Evolutionary conservation across 2,113 vertebrate genomes (phyloP).

Genomic region (Piprites chloris): DNA sequence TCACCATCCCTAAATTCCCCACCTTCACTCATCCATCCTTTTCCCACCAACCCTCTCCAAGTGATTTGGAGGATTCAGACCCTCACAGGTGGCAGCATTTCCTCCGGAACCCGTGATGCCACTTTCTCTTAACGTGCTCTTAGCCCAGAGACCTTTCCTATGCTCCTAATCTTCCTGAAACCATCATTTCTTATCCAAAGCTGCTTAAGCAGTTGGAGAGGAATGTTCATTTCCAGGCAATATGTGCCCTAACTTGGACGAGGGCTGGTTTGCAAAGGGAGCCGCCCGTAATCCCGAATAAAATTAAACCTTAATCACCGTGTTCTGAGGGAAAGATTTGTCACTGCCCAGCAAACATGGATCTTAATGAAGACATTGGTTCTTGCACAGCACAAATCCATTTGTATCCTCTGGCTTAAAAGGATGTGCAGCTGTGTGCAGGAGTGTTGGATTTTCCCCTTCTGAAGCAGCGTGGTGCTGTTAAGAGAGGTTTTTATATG

Average conservation of each 20-base stretch:
- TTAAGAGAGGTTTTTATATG: not conserved
- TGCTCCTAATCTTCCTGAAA: not conserved
- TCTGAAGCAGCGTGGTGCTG: not conserved
- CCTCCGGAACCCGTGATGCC: not conserved
- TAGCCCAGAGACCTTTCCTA: not conserved
- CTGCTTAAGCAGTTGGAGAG: not conserved
- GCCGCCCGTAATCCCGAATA: conserved; percentile 15
- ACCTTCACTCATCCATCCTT: not conserved
- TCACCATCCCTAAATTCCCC: not conserved
- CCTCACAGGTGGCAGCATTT: not conserved
- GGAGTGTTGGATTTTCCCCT: not conserved
- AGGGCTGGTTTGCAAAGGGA: not conserved
- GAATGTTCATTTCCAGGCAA: not conserved
- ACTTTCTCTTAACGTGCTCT: not conserved
- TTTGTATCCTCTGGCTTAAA: not conserved
- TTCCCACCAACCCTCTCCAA: not conserved
- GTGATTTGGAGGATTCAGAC: not conserved
- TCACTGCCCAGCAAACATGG: not conserved
- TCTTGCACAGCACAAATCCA: not conserved
- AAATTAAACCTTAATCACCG: conserved; percentile 42
- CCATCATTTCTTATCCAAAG: conserved; percentile 48
- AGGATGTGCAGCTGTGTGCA: not conserved
- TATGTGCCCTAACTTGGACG: not conserved
- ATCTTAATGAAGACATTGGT: not conserved
- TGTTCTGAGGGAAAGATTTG: not conserved